Percentiles rank a stretch among this genome's conserved stretches.
These are phyloP conservation scores for Hippopotamus amphibius DNA, from an alignment of 2,113 vertebrate species.

Conservation along the genomic window DNA sequence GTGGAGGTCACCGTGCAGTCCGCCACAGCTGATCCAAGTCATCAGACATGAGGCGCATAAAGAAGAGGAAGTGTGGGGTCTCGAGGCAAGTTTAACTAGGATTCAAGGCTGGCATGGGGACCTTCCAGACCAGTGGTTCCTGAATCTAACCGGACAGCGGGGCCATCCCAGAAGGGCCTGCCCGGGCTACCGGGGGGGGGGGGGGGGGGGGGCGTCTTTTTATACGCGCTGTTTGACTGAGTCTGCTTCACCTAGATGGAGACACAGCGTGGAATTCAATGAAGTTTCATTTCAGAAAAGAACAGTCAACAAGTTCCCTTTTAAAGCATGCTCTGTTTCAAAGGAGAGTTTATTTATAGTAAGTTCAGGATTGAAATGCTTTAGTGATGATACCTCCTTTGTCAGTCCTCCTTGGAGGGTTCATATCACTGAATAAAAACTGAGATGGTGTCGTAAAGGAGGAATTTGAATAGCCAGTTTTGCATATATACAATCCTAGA, in stretches of 20 bases:
- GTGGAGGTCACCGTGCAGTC: fast-evolving
- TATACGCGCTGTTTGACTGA: fast-evolving
- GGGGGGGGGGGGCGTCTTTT: background rate
- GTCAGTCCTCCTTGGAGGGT: background rate
- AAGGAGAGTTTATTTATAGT: background rate
- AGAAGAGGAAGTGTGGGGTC: fast-evolving
- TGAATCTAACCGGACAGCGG: fast-evolving
- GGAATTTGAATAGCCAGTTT: background rate
- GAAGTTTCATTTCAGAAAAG: background rate
- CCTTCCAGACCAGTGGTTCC: fast-evolving
- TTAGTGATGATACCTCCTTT: background rate
- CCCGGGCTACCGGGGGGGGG: fast-evolving
- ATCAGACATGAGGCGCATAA: fast-evolving
- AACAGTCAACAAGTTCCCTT: background rate
- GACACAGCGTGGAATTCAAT: fast-evolving
- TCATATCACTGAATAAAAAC: background rate
- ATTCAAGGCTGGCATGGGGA: background rate
- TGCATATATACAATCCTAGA: background rate
- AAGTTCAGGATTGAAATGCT: background rate
- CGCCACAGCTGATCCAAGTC: fast-evolving
- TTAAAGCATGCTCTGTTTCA: background rate
- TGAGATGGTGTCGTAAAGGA: background rate
- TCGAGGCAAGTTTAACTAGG: fast-evolving
- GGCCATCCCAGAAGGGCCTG: fast-evolving
- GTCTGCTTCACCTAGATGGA: background rate